Evolutionary conservation across 2,888 invertebrate genomes (phyloP), one percentile per base, ranked within the genome.

Genomic region (Allophyes oxyacanthae): DNA sequence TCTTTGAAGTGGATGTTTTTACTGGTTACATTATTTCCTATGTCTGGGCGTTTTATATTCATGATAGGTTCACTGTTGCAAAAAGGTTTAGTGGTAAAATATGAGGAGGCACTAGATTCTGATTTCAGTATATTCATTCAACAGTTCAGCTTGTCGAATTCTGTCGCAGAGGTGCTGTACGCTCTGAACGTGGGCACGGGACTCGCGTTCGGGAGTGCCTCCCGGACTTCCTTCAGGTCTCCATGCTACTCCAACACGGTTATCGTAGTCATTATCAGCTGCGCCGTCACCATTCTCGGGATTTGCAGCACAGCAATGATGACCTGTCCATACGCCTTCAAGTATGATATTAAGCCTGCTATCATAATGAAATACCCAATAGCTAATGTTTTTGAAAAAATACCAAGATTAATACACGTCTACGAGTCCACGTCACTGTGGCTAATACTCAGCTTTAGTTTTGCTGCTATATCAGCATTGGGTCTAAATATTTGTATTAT

Each of bases 41-140:
- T 83, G 0, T 0, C 76, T 0, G 79, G 79, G 4, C 87, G 87
- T 32, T 9, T 81, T 1, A 0, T 86, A 8, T 41, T 92, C 1
- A 54, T 91, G 56, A 72, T 88, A 38, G 90, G 90, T 11, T 88
- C 92, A 0, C 85, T 92, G 90, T 54, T 86, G 30, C 93, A 93
- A 64, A 91, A 88, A 68, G 92, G 93, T 1, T 42, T 93, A 6
- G 83, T 91, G 0, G 59, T 72, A 0, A 83, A 84, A 44, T 91
- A 81, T 50, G 77, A 77, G 34, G 82, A 83, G 2, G 84, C 86
- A 1, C 53, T 93, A 13, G 92, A 92, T 60, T 59, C 78, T 0
- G 75, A 81, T 57, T 90, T 91, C 34, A 64, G 34, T 9, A 15
- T 66, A 0, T 92, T 91, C 45, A 2, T 25, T 0, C 25, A 69